Base-by-base conservation (phyloP, 2,888 invertebrate species). In the Sinopyrophorus schimmeli region DNA sequence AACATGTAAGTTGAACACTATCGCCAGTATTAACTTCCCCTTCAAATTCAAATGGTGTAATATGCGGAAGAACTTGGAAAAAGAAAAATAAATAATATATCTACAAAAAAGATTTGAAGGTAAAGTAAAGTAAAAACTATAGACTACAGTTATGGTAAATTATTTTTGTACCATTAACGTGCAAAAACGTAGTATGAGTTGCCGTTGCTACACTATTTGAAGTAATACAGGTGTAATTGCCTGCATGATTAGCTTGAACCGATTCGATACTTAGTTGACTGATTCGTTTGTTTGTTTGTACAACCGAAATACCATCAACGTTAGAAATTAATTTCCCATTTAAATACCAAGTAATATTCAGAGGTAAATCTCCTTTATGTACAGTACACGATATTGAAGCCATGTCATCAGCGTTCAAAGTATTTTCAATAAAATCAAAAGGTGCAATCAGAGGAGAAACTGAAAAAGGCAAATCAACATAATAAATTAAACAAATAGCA, bases 341-440 rank as follows among this genome's bases (percentile, higher is more conserved):
- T 58, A 83, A 77, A 11, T 75, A 73, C 85, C 85, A 86, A 11
- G 74, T 70, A 30, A 86, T 77, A 44, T 77, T 77, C 32, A 85
- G 75, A n/a, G 85, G 84, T 34, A 82, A 71, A 70, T 87, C 87
- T 31, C 87, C 87, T 71, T 87, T 86, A 48, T 79, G 77, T 47
- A 84, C 80, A 44, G 84, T 78, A 67, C 87, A 87, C 41, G 81
- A 81, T 11, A 82, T 77, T 54, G 84, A 80, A 31, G 83, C 82
- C 68, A 84, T 77, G 69, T 88, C 87, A 61, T 84, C 84, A 55
- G 83, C 82, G 71, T 86, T 86, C 9, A 77, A 72, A 23, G 77
- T 72, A 24, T 75, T 74, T 44, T 80, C 78, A 43, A 77, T 77
- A 64, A 81, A 79, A 38, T 75, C 71, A 57, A 82, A 80, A 35